phyloP scores from a whole-genome alignment of 1,140 invertebrate species.

The Hetaerina americana region DNA sequence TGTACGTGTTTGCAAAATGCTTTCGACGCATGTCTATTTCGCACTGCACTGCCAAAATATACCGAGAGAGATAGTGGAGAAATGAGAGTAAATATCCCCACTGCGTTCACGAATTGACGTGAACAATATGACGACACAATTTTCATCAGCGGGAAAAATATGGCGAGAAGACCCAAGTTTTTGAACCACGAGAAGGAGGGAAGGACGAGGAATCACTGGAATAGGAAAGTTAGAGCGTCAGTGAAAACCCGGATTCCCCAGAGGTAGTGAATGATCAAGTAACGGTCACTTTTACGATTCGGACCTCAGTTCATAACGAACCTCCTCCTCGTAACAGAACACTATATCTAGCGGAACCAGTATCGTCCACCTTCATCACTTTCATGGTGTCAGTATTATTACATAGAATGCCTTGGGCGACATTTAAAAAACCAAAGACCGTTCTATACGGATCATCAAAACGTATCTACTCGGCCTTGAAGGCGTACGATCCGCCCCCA shows the following conservation, averaged over 20 bases:
- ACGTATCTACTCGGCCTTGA: neutral
- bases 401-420: no score
- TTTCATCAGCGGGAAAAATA: neutral
- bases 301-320: neutral
- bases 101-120: neutral
- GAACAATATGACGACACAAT: neutral
- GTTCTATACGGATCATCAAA: neutral
- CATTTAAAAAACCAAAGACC: neutral
- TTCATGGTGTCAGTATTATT: no score
- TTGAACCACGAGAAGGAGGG: neutral
- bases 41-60: no score
- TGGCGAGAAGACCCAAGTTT: neutral
- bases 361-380: neutral
- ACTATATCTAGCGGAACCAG: neutral
- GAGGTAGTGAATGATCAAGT: neutral
- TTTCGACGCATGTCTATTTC: no score
- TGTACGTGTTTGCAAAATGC: neutral
- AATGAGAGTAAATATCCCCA: neutral
- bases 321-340: neutral
- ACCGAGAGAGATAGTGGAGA: no score
- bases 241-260: neutral
- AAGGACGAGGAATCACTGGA: neutral
- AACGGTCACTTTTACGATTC: neutral
- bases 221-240: neutral
- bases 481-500: neutral